A percentile compares a stretch with the other conserved stretches of the same genome.
These are phyloP conservation scores for Schlechtendalia chinensis DNA, from an alignment of 1,140 invertebrate species.

Conservation along the genomic window DNA sequence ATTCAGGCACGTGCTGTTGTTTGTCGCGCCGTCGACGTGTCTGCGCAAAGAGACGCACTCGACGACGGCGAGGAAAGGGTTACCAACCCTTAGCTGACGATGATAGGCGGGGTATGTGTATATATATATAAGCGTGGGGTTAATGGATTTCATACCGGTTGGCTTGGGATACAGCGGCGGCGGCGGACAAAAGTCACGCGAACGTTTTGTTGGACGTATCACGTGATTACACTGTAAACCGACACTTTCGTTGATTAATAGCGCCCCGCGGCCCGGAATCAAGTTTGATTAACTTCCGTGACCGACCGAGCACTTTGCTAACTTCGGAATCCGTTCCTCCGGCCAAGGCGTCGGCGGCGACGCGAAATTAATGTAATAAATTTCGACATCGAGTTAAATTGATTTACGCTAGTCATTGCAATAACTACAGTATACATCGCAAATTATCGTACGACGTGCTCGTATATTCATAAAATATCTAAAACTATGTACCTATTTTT, in stretches of 20 bases:
- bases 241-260: slow-evolving; percentile 49
- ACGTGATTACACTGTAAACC: slow-evolving; percentile 47
- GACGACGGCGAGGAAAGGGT: not conserved
- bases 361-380: slow-evolving; percentile 38
- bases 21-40: not conserved
- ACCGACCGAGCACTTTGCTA: slow-evolving; percentile 46
- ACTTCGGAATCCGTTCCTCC: slow-evolving; percentile 38
- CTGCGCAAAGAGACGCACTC: not conserved
- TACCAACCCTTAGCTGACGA: not conserved
- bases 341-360: slow-evolving; percentile 10
- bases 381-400: slow-evolving; percentile 37
- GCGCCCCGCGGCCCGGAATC: slow-evolving; percentile 39
- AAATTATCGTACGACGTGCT: too few species aligned
- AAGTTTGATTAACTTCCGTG: slow-evolving; percentile 49
- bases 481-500: too few species aligned
- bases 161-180: not conserved
- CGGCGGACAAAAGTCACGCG: slow-evolving; percentile 45
- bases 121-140: not conserved
- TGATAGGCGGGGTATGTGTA: too few species aligned
- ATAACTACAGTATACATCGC: not conserved
- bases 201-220: slow-evolving; percentile 47
- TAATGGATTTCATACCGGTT: slow-evolving; percentile 45
- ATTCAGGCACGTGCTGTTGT: not conserved
- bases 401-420: not conserved
- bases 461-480: too few species aligned